Conservation (phyloP, 2,113 vertebrate species). For the Engystomops pustulosus region DNA sequence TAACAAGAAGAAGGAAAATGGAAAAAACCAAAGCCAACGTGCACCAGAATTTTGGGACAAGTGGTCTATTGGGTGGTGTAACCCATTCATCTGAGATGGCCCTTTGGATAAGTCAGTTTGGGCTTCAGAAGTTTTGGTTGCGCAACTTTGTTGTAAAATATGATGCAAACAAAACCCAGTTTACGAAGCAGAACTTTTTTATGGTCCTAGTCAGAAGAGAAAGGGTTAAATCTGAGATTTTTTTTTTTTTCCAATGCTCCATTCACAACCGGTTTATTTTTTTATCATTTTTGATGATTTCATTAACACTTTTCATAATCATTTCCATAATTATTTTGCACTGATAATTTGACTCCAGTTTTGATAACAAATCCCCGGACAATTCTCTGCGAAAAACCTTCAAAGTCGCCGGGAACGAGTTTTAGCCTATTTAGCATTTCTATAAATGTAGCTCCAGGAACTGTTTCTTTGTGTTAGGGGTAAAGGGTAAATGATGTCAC, state of each 20-base stretch:
- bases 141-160: too few relatives aligned
- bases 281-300: neutral
- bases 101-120: too few relatives aligned
- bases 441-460: constrained; percentile 11
- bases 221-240: neutral
- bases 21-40: too few relatives aligned
- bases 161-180: too few relatives aligned
- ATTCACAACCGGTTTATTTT: neutral
- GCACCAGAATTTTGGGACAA: too few relatives aligned
- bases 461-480: neutral
- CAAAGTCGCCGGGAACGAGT: neutral
- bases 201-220: neutral
- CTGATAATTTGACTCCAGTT: neutral
- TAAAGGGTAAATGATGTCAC: constrained; percentile 8
- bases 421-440: neutral
- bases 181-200: too few relatives aligned
- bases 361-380: neutral
- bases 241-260: neutral
- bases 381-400: neutral
- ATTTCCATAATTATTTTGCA: neutral
- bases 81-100: too few relatives aligned
- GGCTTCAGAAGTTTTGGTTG: too few relatives aligned
- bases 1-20: too few relatives aligned
- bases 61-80: too few relatives aligned
- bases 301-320: neutral